These are phyloP conservation scores for Philantomba maxwellii DNA, from an alignment of 2,113 vertebrate species.

Conservation along the genomic window DNA sequence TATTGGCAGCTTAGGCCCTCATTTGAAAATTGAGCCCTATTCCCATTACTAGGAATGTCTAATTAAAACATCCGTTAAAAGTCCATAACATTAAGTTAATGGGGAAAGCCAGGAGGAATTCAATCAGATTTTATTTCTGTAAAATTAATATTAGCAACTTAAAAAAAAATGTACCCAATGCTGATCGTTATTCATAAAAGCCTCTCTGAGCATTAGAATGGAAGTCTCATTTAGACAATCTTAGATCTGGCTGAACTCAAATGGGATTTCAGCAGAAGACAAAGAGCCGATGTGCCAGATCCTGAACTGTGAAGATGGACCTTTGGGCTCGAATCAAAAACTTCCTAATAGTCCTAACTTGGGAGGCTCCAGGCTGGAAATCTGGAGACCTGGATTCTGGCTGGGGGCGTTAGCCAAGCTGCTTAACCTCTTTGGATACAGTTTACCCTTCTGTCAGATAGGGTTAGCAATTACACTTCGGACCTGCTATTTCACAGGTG, in stretches of 20 bases:
- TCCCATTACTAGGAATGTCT: constrained; percentile 68
- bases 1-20: constrained; percentile 62
- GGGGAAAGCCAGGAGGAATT: constrained; percentile 57
- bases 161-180: constrained; percentile 36
- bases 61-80: constrained; percentile 77
- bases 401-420: not conserved
- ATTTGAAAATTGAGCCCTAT: constrained; percentile 71
- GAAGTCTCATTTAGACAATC: not conserved
- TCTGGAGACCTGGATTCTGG: not conserved
- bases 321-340: not conserved
- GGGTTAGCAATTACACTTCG: not conserved
- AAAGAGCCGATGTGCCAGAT: accelerated
- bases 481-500: not conserved
- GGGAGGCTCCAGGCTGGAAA: not conserved
- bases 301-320: not conserved
- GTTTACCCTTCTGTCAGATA: not conserved
- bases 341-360: not conserved
- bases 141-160: constrained; percentile 70
- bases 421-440: not conserved
- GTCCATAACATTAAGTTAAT: constrained; percentile 72
- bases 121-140: constrained; percentile 62
- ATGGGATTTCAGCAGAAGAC: not conserved
- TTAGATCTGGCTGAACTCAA: not conserved
- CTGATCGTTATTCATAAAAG: constrained; percentile 44
- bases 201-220: constrained; percentile 27